These are phyloP conservation scores for Azorinus chamasolen DNA, from an alignment of 2,888 invertebrate genomes.

Conservation along the genomic window DNA sequence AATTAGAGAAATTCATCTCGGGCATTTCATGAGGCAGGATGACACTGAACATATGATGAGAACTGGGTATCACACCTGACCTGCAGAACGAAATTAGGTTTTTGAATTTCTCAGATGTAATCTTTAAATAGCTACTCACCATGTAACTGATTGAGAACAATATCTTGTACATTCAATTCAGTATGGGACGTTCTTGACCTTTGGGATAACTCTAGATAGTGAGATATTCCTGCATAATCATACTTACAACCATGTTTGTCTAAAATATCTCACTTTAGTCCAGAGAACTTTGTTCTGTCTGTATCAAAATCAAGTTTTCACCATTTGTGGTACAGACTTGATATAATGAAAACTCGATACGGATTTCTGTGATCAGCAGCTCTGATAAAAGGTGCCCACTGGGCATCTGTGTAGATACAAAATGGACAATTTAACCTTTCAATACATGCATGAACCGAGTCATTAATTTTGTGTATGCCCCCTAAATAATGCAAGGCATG, in stretches of 20 bases:
- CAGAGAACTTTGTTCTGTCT: slow-evolving; percentile 20
- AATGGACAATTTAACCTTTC: slow-evolving; percentile 28
- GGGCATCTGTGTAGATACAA: slow-evolving; percentile 28
- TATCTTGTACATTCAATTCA: slow-evolving; percentile 13
- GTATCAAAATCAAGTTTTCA: slow-evolving; percentile 32
- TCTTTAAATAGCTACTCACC: neutral
- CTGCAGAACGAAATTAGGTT: slow-evolving; percentile 31
- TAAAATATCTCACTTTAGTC: slow-evolving; percentile 13
- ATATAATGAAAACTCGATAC: slow-evolving; percentile 40
- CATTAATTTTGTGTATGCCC: slow-evolving; percentile 31
- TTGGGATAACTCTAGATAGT: slow-evolving; percentile 18
- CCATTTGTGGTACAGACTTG: slow-evolving; percentile 12
- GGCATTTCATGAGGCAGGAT: slow-evolving; percentile 23
- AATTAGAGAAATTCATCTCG: too few relatives aligned
- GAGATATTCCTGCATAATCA: slow-evolving; percentile 20
- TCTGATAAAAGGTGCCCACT: slow-evolving; percentile 43
- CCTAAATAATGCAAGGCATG: slow-evolving; percentile 11
- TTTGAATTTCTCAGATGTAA: slow-evolving; percentile 31
- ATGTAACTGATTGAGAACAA: slow-evolving; percentile 13
- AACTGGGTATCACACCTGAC: slow-evolving; percentile 22
- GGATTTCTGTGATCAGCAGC: slow-evolving; percentile 22
- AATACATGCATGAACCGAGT: slow-evolving; percentile 37
- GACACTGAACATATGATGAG: slow-evolving; percentile 28
- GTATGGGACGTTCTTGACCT: slow-evolving; percentile 7
- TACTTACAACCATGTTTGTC: slow-evolving; percentile 20